Base-by-base conservation (phyloP, 2,797 vertebrate species). In the Sylvia borin region DNA sequence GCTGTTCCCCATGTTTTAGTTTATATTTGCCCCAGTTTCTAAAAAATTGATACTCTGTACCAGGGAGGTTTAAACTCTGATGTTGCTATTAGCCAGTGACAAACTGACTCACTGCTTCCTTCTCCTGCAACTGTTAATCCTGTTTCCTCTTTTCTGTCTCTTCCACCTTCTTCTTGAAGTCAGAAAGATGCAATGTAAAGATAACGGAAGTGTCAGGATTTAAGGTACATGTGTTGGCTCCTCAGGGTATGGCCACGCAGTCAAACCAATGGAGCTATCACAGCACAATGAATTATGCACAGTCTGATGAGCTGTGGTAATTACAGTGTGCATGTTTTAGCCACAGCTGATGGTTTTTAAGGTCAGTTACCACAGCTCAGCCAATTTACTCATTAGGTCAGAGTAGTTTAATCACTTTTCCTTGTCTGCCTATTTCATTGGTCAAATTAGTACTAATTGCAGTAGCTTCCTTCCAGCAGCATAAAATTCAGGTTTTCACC, bases 271-370 rank as follows among this genome's bases (percentile, higher is more conserved):
- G 88, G 54, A 78, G 51, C 83, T 94, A 13, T 85, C 62, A 31
- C 32, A 84, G 65, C 38, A 12, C 84, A 86, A 81, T 78, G 82
- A 84, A 54, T 88, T 94, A 75, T 32, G 54, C 92, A 34, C 95
- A 78, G 72, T 84, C 82, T 78, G 50, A 84, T 86, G 96, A 91
- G 73, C 85, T 96, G 11, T 84, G 78, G 82, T 94, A 91, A 91
- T 95, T 93, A 90, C 58, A 78, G 50, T 43, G 45, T 85, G 92
- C 58, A 29, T 18, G 4, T 81, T 85, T 88, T 75, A 94, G 91
- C 68, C 58, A 90, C 90, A 78, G 88, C 85, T 94, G 73, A 77
- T 96, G 82, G 79, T 72, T 92, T 94, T 93, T 91, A 91, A 92
- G 93, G 84, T 92, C 92, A 88, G 78, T 94, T 91, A 83, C 88